Evolutionary conservation across 2,888 invertebrate species (phyloP), one percentile per base, ranked within the genome.

Genomic region (Chaitophorus viminalis): DNA sequence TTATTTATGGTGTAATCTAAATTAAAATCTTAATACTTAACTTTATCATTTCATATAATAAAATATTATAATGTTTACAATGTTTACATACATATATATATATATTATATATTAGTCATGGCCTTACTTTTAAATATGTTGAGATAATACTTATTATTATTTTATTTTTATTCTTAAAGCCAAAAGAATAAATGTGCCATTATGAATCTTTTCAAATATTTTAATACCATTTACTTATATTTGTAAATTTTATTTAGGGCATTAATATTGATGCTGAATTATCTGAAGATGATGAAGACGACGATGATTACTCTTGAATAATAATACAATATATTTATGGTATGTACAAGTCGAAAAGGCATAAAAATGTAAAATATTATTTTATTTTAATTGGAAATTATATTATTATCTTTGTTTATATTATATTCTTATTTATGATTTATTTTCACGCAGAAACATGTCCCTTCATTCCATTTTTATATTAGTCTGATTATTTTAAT

Each of bases 201-300:
- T 39, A n/a, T 36, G 31, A 9, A 54, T 46, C 14, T 46, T 46
- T 46, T 46, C 14, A 46, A 46, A 46, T 46, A 46, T 1, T 46
- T 14, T 46, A 14, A 46, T 14, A 11, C 46, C 46, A 46, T 46
- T 46, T 2, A 46, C 46, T 14, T 60, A 60, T 33, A 54, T 39
- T 82, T 46, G 46, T 68, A 33, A 4, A 75, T 82, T 74, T 74
- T n/a, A 33, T 79, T 60, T 75, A 87, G 87, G 87, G 87, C 18
- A 21, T 81, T 60, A 86, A 79, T 86, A 74, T 87, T 81, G 87
- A 87, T 81, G 81, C 87, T 25, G 87, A 87, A 79, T 70, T 87
- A 74, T 87, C 87, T 5, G 87, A 87, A 39, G 87, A 87, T 18
- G 86, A 86, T 36, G 86, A 86, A 36, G 54, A 86, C 25, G 85